Percentiles rank a stretch among this genome's conserved stretches.
Evolutionary conservation across 2,797 vertebrate genomes (phyloP).

Genomic region (Leuciscus waleckii): DNA sequence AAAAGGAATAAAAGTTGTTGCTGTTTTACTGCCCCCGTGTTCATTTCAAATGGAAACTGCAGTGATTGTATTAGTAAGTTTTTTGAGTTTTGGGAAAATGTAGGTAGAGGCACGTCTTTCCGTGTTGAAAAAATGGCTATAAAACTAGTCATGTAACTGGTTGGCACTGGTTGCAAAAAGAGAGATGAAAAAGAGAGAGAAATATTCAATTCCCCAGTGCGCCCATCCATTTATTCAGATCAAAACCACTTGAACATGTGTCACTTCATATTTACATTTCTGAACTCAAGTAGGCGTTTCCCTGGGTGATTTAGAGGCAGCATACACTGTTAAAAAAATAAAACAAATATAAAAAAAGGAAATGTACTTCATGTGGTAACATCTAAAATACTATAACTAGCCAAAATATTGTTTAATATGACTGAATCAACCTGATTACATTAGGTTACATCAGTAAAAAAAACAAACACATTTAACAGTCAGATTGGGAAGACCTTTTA

Average conservation of each 20-base stretch:
- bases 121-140: background rate
- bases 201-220: background rate
- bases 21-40: background rate
- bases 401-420: constrained; percentile 1
- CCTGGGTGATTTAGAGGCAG: background rate
- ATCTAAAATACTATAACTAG: background rate
- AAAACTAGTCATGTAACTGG: background rate
- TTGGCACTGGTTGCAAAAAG: background rate
- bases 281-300: background rate
- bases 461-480: background rate
- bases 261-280: constrained; percentile 18
- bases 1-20: background rate
- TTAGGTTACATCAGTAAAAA: background rate
- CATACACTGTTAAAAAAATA: background rate
- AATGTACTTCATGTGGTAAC: background rate
- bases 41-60: background rate
- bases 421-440: background rate
- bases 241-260: constrained; percentile 15
- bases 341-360: background rate
- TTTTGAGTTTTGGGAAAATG: background rate
- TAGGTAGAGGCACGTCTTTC: background rate
- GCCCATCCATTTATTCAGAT: background rate
- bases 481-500: background rate
- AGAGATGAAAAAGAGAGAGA: background rate
- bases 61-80: background rate